Percentiles rank a stretch among this genome's conserved stretches.
phyloP scores from a whole-genome alignment of 2,113 vertebrate genomes.

The Psephotus haematonotus region DNA sequence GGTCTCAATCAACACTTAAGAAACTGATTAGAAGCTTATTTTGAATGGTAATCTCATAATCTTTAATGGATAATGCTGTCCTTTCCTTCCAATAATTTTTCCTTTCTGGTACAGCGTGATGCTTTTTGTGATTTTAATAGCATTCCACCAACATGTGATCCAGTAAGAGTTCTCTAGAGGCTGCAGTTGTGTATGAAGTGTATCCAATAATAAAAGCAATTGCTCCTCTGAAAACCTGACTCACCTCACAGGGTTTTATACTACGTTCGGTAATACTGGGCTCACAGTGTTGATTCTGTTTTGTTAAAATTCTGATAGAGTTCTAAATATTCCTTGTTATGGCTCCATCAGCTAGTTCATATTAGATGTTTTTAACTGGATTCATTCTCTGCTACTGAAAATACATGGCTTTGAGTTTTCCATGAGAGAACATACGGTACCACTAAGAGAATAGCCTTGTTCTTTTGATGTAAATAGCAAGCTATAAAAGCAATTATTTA shows the following conservation, averaged over 20 bases:
- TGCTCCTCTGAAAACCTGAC: not conserved
- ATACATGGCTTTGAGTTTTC: not conserved
- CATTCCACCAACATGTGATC: not conserved
- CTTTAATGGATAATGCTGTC: not conserved
- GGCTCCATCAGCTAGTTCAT: not conserved
- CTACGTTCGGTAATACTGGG: not conserved
- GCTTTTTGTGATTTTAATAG: not conserved
- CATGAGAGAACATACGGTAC: not conserved
- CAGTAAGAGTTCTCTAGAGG: not conserved
- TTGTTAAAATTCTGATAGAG: not conserved
- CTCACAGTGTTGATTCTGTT: not conserved
- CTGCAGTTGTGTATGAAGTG: not conserved
- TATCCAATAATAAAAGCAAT: not conserved
- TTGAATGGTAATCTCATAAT: conserved; percentile 5
- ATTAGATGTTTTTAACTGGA: not conserved
- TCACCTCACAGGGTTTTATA: not conserved
- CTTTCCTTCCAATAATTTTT: not conserved
- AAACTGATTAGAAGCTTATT: conserved; percentile 32
- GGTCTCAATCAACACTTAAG: not conserved
- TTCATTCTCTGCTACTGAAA: not conserved
- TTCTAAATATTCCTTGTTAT: not conserved
- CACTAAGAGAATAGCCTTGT: not conserved
- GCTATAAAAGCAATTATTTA: not conserved
- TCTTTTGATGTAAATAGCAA: not conserved
- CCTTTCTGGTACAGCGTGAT: not conserved